Base-by-base conservation (phyloP, 2,113 vertebrate species). In the Lontra canadensis region DNA sequence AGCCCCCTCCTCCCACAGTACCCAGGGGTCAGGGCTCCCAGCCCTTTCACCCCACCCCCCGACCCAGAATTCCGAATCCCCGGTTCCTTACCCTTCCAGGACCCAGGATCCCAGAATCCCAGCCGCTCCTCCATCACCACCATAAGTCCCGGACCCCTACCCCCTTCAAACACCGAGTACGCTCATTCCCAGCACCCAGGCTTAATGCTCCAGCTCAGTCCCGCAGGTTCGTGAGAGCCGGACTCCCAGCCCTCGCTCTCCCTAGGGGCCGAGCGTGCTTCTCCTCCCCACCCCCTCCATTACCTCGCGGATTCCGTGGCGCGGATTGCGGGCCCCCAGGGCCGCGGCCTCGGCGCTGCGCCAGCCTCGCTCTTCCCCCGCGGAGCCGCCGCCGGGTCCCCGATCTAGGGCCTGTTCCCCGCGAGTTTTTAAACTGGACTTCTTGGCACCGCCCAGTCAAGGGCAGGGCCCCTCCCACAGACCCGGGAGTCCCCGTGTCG, bases 261-360 rank as follows among this genome's bases (percentile, higher is more conserved):
- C 39, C 11, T 39, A n/a, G 44, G 17, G 36, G 44, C 47, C 7
- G 5, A n/a, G 63, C 34, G 42, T 8, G 34, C 44, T 88, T 29
- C 73, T 1, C 80, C 29, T 15, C 52, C 69, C 74, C 63, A 39
- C 73, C 23, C 52, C 57, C 13, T 12, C 36, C 9, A 1, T 97
- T 97, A 98, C 98, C 97, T 97, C 96, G 82, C 67, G 95, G 96
- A 71, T 93, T 98, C 71, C 96, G 90, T 20, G 93, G 63, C 73
- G 90, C 36, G 63, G 97, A 94, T 18, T 88, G 98, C 20, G 63
- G 97, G 96, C 93, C 96, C 96, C 96, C 96, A 90, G 98, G 98
- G 96, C 98, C 98, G 88, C 98, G 97, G 94, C 97, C 97, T 98
- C 98, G 96, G 97, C 98, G 98, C 97, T 98, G 98, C 98, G 97